Evolutionary conservation across 30 jellyfish, hydroid and myxozoan genomes (phyloP), one percentile per base, ranked within the genome.

Genomic region (Clytia hemisphaerica): DNA sequence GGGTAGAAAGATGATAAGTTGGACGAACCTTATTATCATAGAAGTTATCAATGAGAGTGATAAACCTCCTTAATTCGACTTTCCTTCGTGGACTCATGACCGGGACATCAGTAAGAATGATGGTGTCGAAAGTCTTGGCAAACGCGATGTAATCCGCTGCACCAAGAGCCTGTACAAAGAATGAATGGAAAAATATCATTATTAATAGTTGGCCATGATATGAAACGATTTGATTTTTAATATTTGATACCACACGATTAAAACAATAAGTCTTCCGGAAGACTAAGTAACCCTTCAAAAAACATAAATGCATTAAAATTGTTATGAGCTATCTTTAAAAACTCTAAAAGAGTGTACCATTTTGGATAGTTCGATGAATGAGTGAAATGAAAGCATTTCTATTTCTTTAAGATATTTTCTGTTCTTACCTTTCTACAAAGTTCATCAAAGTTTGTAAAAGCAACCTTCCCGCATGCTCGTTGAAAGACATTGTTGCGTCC

Each of bases 121-220:
- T 86, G 4, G 94, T 79, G 38, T 73, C 82, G 45, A 75, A 89
- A 37, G 77, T 80, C 58, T 75, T 76, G 42, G 98, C 62, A 6
- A 89, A 71, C 1, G 86, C 94, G 34, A 89, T 24, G 58, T 74
- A 89, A 60, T 89, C 98, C 1, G 93, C 98, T 31, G 94, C 93
- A 6, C 98, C 98, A 27, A 72, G 70, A 9, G 93, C 89, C 93
- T 80, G 45, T 54, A 48, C 16, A 34, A 61, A 24, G 27, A 73
- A 55, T 6, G 78, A 76, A 77, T 53, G 74, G 19, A 61, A 45
- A 65, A 40, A 37, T 24, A 30, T 2, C 30, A 31, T 18, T 42
- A 53, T 24, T 18, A 14, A 25, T 16, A 26, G 48, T 42, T n/a
- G 48, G 59, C 58, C 6, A 36, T 19, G 64, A 34, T 3, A 9